Evolutionary conservation across 2,113 vertebrate genomes (phyloP).

Genomic region (Percina caprodes): DNA sequence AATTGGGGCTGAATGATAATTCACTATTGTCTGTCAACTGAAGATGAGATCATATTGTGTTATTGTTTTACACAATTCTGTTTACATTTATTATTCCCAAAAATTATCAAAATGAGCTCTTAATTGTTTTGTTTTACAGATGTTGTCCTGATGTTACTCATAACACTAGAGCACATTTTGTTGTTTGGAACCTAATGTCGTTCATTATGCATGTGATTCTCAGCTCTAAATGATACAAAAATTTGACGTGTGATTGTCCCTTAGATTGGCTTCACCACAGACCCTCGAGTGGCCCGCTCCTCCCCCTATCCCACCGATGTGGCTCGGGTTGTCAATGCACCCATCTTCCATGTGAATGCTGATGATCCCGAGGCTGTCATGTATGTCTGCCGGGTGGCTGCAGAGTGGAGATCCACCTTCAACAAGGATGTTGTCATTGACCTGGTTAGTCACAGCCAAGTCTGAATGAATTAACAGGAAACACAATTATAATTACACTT

Average conservation of each 20-base stretch:
- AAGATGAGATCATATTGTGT: not conserved
- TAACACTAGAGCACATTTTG: not conserved
- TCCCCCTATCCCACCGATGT: conserved; percentile 92
- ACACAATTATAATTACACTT: not conserved
- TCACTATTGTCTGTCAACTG: not conserved
- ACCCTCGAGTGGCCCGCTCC: conserved; percentile 93
- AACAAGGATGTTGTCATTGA: conserved; percentile 95
- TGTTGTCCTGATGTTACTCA: not conserved
- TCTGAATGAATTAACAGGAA: not conserved
- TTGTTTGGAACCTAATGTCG: not conserved
- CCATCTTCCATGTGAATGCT: conserved; percentile 93
- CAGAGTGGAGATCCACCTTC: conserved; percentile 92
- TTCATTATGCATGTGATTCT: conserved; percentile 1
- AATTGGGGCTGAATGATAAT: not conserved
- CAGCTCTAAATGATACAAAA: not conserved
- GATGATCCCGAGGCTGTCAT: conserved; percentile 93
- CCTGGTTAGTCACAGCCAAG: conserved; percentile 78
- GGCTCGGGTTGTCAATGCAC: conserved; percentile 91
- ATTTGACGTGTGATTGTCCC: not conserved
- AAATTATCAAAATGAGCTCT: not conserved
- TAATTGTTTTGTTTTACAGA: not conserved
- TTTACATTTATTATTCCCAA: not conserved
- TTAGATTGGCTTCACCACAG: conserved; percentile 94
- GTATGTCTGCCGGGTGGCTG: conserved; percentile 92
- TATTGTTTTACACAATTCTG: not conserved